phyloP scores from a whole-genome alignment of 53 echinoderm and acorn worm genomes.

The Paelopatides confundens region DNA sequence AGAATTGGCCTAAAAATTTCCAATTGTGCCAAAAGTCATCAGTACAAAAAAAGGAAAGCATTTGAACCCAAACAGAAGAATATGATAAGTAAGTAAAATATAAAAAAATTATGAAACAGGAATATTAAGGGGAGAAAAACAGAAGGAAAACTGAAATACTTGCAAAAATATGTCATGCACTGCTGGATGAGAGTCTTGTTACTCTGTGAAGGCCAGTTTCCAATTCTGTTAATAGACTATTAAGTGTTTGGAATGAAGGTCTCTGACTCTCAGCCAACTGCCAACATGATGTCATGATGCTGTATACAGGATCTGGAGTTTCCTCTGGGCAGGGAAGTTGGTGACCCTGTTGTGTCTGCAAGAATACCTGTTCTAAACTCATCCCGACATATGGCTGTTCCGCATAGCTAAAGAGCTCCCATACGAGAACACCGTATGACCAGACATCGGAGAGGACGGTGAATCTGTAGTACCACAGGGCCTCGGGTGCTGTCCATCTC shows the following conservation, averaged over 20 bases:
- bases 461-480: conserved; percentile 91
- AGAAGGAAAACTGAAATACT: background rate
- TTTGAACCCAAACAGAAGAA: background rate
- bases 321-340: conserved; percentile 72
- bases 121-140: background rate
- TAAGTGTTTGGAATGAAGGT: conserved; percentile 75
- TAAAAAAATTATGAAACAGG: too few relatives aligned
- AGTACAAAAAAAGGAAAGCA: background rate
- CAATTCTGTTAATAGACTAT: conserved; percentile 14
- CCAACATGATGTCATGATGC: conserved; percentile 88
- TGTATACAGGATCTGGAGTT: conserved; percentile 72
- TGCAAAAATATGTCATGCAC: background rate
- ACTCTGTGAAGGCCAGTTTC: conserved; percentile 23
- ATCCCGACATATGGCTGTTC: conserved; percentile 88
- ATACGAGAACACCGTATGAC: conserved; percentile 92
- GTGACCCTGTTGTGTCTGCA: conserved; percentile 85
- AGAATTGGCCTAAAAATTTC: background rate
- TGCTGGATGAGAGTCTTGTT: conserved; percentile 22
- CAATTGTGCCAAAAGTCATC: too few relatives aligned
- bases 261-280: conserved; percentile 58
- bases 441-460: conserved; percentile 89
- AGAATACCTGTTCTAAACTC: conserved; percentile 90
- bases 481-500: conserved; percentile 95
- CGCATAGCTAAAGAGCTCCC: conserved; percentile 96
- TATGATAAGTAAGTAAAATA: too few relatives aligned